A percentile compares a stretch with the other conserved stretches of the same genome.
Conservation (phyloP, 2,888 invertebrate genomes). For the Glomeris marginata region DNA sequence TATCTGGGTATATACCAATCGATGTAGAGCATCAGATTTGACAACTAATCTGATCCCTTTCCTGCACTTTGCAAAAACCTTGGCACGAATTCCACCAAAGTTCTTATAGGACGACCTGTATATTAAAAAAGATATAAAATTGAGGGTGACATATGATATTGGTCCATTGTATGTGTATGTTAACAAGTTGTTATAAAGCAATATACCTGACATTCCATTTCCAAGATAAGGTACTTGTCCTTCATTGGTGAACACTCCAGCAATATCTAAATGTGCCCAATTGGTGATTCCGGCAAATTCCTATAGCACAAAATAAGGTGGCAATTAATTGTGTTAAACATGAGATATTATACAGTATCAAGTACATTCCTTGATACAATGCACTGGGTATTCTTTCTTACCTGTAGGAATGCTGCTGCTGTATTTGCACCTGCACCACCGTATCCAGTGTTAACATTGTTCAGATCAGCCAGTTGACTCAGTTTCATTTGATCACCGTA, state of each 20-base stretch:
- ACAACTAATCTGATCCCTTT: too few species aligned
- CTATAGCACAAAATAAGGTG: constrained; percentile 24
- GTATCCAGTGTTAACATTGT: constrained; percentile 44
- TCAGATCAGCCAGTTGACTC: constrained; percentile 42
- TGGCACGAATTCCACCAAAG: too few species aligned
- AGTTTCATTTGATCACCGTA: constrained; percentile 44
- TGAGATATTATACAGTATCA: too few species aligned
- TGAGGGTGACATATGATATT: too few species aligned
- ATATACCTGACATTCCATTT: constrained; percentile 38
- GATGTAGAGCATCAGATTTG: too few species aligned
- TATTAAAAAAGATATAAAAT: too few species aligned
- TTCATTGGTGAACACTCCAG: constrained; percentile 52
- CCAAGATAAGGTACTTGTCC: constrained; percentile 46
- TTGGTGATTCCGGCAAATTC: constrained; percentile 48
- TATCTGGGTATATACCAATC: too few species aligned
- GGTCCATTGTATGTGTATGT: too few species aligned
- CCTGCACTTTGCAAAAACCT: too few species aligned
- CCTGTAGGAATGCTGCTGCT: constrained; percentile 56
- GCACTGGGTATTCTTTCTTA: constrained; percentile 31
- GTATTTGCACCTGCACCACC: constrained; percentile 48
- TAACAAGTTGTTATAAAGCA: too few species aligned
- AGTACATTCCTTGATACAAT: constrained; percentile 16
- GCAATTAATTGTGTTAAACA: not conserved
- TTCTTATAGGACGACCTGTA: too few species aligned
- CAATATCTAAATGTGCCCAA: constrained; percentile 62